A percentile compares a stretch with the other conserved stretches of the same genome.
Conservation (phyloP, 2,888 invertebrate genomes). For the Enchytraeus crypticus region DNA sequence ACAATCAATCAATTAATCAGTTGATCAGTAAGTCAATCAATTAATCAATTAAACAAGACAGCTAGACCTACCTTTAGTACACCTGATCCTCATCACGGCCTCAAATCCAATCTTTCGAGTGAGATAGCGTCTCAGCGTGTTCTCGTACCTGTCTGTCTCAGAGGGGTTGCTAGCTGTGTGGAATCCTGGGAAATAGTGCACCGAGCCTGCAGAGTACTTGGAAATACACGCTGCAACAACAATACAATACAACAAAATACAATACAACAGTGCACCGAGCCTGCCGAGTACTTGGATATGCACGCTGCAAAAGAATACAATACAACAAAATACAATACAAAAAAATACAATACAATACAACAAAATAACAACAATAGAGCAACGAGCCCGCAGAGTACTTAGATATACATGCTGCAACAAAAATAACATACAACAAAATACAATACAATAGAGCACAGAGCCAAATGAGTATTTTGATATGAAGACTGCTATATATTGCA, state of each 20-base stretch:
- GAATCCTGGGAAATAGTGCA: constrained; percentile 78
- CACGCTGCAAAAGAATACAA: no score
- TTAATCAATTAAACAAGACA: neutral
- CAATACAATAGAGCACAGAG: no score
- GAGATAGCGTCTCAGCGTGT: constrained; percentile 74
- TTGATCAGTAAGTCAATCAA: neutral
- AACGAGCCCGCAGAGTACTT: constrained; percentile 90
- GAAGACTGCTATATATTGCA: no score
- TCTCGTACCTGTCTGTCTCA: constrained; percentile 64
- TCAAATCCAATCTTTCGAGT: constrained; percentile 96
- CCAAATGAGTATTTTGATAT: no score
- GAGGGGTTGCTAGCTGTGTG: constrained; percentile 65
- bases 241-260: neutral
- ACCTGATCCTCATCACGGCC: constrained; percentile 92
- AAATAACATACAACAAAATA: neutral
- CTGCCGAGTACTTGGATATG: no score
- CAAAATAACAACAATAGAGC: no score
- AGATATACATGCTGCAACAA: constrained; percentile 63
- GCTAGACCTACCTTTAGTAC: constrained; percentile 62
- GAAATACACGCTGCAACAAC: constrained; percentile 63
- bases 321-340: no score
- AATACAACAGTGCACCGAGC: no score
- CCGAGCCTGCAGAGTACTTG: constrained; percentile 85
- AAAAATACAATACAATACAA: no score
- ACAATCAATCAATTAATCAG: neutral